These are phyloP conservation scores for Calidris pygmaea DNA, from an alignment of 2,113 vertebrate species.

Conservation along the genomic window DNA sequence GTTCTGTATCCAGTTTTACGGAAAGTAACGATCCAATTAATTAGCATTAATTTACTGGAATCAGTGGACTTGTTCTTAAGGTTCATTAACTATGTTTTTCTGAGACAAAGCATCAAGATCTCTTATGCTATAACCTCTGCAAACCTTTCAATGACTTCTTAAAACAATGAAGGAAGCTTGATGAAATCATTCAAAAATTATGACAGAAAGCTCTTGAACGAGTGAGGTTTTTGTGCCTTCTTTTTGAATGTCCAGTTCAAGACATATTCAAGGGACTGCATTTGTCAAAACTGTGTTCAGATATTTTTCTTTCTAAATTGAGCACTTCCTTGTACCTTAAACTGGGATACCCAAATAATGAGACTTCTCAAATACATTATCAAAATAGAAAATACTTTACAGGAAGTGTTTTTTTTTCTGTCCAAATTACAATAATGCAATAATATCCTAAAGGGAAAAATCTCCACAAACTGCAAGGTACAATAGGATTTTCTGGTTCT, in stretches of 20 bases:
- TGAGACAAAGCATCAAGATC: neutral
- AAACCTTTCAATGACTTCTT: neutral
- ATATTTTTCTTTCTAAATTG: neutral
- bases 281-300: neutral
- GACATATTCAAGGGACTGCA: neutral
- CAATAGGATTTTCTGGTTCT: neutral
- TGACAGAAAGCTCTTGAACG: neutral
- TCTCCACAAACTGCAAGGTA: neutral
- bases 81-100: neutral
- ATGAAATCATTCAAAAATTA: neutral
- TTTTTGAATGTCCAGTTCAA: neutral
- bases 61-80: neutral
- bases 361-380: neutral
- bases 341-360: neutral
- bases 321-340: neutral
- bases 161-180: neutral
- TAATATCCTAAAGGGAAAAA: neutral
- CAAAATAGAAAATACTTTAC: neutral
- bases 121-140: neutral
- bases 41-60: neutral
- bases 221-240: neutral
- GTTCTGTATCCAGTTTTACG: neutral
- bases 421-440: neutral
- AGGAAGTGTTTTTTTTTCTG: neutral
- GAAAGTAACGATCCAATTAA: neutral